A percentile compares a stretch with the other conserved stretches of the same genome.
phyloP scores from a whole-genome alignment of 2,888 invertebrate species.

The Polymixis flavicincta region DNA sequence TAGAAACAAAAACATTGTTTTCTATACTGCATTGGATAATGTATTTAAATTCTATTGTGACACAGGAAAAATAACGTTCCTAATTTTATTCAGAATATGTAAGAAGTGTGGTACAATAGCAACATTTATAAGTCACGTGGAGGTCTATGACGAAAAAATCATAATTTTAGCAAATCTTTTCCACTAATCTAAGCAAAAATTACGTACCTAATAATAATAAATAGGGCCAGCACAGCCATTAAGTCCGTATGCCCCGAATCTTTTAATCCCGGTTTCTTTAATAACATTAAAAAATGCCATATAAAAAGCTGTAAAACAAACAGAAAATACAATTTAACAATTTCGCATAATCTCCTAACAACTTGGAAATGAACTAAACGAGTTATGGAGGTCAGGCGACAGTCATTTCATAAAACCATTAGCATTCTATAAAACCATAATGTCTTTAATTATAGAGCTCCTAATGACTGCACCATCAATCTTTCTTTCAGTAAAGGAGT shows the following conservation, averaged over 20 bases:
- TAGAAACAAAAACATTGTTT: background rate
- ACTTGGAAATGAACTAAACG: slow-evolving; percentile 40
- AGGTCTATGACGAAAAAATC: no score
- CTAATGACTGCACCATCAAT: slow-evolving; percentile 53
- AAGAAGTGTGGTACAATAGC: background rate
- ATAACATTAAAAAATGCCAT: background rate
- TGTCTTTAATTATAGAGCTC: slow-evolving; percentile 48
- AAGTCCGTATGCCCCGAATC: background rate
- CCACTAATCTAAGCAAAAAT: no score
- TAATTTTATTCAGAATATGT: background rate
- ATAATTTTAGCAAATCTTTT: background rate
- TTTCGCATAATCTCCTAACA: slow-evolving; percentile 17
- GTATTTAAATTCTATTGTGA: background rate
- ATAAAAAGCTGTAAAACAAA: background rate
- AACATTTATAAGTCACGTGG: background rate
- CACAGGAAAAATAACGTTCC: background rate
- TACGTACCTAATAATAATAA: background rate
- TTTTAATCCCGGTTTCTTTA: background rate
- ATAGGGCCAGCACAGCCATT: background rate
- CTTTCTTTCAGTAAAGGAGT: slow-evolving; percentile 46
- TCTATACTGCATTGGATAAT: background rate
- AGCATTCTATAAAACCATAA: slow-evolving; percentile 53
- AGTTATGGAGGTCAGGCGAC: slow-evolving; percentile 52
- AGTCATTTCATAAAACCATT: slow-evolving; percentile 59
- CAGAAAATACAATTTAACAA: slow-evolving; percentile 14